phyloP scores from a whole-genome alignment of 23 tunicate genomes.

The Phallusia fumigata region DNA sequence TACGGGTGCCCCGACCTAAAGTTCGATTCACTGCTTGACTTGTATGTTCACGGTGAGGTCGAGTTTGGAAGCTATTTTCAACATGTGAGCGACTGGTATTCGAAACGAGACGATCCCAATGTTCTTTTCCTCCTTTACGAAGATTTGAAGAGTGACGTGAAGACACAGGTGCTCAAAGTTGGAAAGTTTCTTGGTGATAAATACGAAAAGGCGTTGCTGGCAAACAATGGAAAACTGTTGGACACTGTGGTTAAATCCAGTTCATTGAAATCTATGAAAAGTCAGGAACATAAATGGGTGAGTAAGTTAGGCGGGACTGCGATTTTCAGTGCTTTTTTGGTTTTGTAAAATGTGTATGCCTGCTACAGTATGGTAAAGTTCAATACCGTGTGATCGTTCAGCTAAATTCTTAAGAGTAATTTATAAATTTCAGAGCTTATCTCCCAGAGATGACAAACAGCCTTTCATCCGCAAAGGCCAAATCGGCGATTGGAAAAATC shows the following conservation, averaged over 20 bases:
- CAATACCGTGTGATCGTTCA: no score
- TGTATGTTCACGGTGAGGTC: constrained; percentile 21
- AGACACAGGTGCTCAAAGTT: constrained; percentile 28
- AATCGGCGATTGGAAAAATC: constrained; percentile 50
- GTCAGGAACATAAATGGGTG: background rate
- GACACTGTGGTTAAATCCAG: constrained; percentile 20
- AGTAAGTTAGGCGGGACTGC: background rate
- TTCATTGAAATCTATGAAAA: constrained; percentile 21
- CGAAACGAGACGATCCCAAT: constrained; percentile 24
- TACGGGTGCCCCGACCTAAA: constrained; percentile 18
- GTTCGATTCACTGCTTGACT: constrained; percentile 20
- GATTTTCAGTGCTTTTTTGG: no score
- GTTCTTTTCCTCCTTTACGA: constrained; percentile 58
- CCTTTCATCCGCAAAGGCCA: constrained; percentile 36
- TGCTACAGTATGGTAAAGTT: no score
- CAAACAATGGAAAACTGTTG: constrained; percentile 25
- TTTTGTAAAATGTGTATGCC: no score
- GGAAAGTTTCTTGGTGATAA: constrained; percentile 45
- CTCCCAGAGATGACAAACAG: background rate
- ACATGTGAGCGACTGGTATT: constrained; percentile 36
- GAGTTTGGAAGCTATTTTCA: constrained; percentile 34
- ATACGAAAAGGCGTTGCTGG: constrained; percentile 26
- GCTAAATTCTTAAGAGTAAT: background rate
- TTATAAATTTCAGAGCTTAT: background rate
- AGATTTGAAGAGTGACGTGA: constrained; percentile 23